phyloP scores from a whole-genome alignment of 2,888 invertebrate species.

The Eulithis testata region DNA sequence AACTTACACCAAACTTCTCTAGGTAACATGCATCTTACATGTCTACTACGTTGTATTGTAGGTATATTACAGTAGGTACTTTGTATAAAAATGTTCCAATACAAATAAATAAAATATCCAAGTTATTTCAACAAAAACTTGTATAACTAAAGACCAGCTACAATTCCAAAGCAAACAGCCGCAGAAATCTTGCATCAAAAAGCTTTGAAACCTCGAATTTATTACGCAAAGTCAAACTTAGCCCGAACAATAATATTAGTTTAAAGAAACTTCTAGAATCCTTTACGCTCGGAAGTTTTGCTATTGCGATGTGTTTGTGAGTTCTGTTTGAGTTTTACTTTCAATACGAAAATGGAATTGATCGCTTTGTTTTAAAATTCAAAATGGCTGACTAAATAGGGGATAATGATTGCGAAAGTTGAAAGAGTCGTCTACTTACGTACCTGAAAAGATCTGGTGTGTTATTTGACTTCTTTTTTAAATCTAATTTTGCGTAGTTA shows the following conservation, averaged over 20 bases:
- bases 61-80: no score
- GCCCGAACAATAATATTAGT: conserved; percentile 53
- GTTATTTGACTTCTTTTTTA: no score
- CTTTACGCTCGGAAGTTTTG: conserved; percentile 42
- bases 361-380: conserved; percentile 43
- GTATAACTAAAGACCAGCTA: conserved; percentile 6
- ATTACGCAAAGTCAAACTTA: conserved; percentile 50
- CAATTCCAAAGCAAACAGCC: conserved; percentile 8
- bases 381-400: conserved; percentile 47
- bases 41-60: no score
- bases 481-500: no score
- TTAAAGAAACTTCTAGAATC: conserved; percentile 41
- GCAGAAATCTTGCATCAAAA: conserved; percentile 11
- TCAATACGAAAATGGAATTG: conserved; percentile 46
- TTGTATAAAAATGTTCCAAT: no score
- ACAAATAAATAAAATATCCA: no score
- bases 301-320: conserved; percentile 50
- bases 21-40: no score
- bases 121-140: conserved; percentile 1
- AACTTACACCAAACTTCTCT: no score
- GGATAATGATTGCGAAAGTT: conserved; percentile 21
- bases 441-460: no score
- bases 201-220: conserved; percentile 45
- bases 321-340: conserved; percentile 48
- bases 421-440: neutral